Conservation (phyloP, 2,888 invertebrate genomes). For the Omphaloscelis lunosa region DNA sequence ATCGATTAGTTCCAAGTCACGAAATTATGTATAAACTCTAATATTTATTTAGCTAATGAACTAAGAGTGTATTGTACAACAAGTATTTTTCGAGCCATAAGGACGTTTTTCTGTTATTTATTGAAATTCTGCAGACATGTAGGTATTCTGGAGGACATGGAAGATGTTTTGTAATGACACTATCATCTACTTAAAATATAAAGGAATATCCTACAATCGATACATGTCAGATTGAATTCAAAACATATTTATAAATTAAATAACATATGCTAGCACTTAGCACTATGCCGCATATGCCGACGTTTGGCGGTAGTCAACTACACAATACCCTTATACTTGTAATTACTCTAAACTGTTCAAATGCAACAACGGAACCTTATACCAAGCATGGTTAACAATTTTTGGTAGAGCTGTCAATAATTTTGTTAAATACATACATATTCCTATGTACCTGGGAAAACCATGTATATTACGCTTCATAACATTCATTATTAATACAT, state of each 20-base stretch:
- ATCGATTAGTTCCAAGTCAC: slow-evolving; percentile 35
- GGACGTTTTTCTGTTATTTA: not conserved
- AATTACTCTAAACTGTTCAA: slow-evolving; percentile 63
- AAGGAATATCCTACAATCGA: slow-evolving; percentile 27
- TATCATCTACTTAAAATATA: not conserved
- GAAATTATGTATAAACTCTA: not conserved
- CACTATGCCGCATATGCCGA: slow-evolving; percentile 49
- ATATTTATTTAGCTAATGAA: not conserved
- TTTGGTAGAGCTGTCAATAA: slow-evolving; percentile 75
- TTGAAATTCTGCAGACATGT: not conserved
- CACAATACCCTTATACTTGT: slow-evolving; percentile 58
- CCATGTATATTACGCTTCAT: slow-evolving; percentile 41
- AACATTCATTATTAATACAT: slow-evolving; percentile 37
- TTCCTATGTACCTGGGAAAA: slow-evolving; percentile 48
- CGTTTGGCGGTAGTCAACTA: slow-evolving; percentile 66
- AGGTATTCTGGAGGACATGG: not conserved
- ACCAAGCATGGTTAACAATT: slow-evolving; percentile 66
- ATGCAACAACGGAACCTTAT: slow-evolving; percentile 69
- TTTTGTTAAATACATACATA: slow-evolving; percentile 65
- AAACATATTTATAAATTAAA: slow-evolving; percentile 29
- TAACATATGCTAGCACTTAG: slow-evolving; percentile 37
- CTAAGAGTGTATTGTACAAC: slow-evolving; percentile 4
- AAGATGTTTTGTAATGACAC: not conserved
- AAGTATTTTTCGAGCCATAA: no score
- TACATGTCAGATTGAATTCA: slow-evolving; percentile 46